A percentile compares a stretch with the other conserved stretches of the same genome.
These are phyloP conservation scores for Alethe castanea DNA, from an alignment of 2,113 vertebrate species.

Conservation along the genomic window DNA sequence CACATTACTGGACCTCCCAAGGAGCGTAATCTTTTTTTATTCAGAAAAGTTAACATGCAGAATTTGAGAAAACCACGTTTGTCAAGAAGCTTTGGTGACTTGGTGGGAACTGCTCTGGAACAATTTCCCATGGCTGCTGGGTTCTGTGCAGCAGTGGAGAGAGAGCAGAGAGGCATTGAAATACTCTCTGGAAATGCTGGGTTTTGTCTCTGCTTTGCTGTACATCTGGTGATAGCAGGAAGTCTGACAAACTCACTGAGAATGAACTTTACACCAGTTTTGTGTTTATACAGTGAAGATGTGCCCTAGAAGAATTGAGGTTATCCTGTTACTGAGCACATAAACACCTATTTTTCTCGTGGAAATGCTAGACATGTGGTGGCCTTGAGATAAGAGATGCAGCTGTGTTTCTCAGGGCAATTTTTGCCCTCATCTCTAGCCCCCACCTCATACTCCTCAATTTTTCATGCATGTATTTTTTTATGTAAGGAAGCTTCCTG, in stretches of 20 bases:
- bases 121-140: neutral
- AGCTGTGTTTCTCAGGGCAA: neutral
- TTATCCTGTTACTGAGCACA: neutral
- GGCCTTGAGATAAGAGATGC: neutral
- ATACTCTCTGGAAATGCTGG: neutral
- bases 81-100: neutral
- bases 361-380: neutral
- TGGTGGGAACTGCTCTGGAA: neutral
- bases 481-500: neutral
- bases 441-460: rapidly evolving
- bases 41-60: neutral
- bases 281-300: neutral
- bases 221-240: neutral
- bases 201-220: neutral
- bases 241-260: neutral
- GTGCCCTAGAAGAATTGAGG: neutral
- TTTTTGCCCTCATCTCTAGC: neutral
- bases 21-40: neutral
- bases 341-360: neutral
- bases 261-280: neutral
- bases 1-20: neutral
- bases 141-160: neutral
- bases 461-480: neutral
- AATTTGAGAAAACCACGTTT: neutral
- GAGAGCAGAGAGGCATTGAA: rapidly evolving